These are phyloP conservation scores for Myotis davidii DNA, from an alignment of 2,113 vertebrate genomes.

Conservation along the genomic window DNA sequence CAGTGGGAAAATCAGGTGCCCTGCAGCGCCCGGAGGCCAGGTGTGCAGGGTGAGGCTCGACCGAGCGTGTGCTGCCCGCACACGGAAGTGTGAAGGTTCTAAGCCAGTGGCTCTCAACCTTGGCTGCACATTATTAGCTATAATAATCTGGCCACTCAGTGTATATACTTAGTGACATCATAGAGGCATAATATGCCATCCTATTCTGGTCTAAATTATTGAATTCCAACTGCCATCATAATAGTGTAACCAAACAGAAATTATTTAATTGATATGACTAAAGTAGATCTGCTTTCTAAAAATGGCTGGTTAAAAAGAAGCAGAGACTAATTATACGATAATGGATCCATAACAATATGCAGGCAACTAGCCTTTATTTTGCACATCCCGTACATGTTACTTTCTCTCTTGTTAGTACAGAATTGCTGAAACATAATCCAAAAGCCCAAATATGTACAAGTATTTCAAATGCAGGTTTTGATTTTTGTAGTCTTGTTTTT, in stretches of 20 bases:
- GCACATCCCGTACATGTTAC: background rate
- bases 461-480: constrained; percentile 37
- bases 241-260: background rate
- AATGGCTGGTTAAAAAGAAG: constrained; percentile 19
- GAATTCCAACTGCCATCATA: background rate
- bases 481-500: constrained; percentile 16
- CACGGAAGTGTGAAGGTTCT: background rate
- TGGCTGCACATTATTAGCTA: too few relatives aligned
- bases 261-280: constrained; percentile 8
- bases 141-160: too few relatives aligned
- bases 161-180: background rate
- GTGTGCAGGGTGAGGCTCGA: background rate
- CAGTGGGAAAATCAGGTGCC: background rate
- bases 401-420: background rate
- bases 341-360: background rate
- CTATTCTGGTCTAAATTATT: constrained; percentile 6
- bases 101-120: background rate
- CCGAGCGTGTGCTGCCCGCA: background rate
- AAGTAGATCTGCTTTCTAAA: constrained; percentile 33
- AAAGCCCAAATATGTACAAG: background rate
- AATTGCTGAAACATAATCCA: background rate
- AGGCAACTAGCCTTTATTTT: background rate
- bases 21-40: background rate
- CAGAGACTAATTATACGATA: background rate
- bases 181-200: background rate